phyloP scores from a whole-genome alignment of 2,888 invertebrate species.

The Liodrosophila aerea region DNA sequence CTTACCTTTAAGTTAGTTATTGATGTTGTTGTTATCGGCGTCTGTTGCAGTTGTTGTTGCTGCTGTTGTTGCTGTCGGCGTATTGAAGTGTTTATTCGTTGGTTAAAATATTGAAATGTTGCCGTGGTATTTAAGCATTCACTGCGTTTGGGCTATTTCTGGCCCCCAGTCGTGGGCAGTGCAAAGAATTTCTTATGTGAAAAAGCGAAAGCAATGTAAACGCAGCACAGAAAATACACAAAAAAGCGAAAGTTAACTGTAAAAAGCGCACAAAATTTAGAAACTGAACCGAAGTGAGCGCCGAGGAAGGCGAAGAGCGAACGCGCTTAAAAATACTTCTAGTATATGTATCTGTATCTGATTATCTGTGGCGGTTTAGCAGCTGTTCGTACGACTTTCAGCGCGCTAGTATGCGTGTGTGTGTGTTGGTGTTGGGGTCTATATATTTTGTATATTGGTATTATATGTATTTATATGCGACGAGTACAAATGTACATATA shows the following conservation, averaged over 20 bases:
- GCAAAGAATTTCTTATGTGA: slow-evolving; percentile 60
- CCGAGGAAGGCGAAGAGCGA: slow-evolving; percentile 28
- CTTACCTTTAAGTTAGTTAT: slow-evolving; percentile 52
- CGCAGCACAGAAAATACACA: slow-evolving; percentile 8
- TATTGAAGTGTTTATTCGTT: slow-evolving; percentile 28
- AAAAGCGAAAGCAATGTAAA: slow-evolving; percentile 66
- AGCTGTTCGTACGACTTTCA: slow-evolving; percentile 41
- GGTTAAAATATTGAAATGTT: slow-evolving; percentile 13
- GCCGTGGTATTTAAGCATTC: slow-evolving; percentile 21
- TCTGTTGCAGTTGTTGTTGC: slow-evolving; percentile 38
- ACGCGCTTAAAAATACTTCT: slow-evolving; percentile 70
- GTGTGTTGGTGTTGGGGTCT: slow-evolving; percentile 12
- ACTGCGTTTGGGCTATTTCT: slow-evolving; percentile 53
- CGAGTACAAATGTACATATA: slow-evolving; percentile 11
- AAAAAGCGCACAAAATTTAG: slow-evolving; percentile 46
- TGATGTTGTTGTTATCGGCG: slow-evolving; percentile 19
- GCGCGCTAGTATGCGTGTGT: slow-evolving; percentile 8
- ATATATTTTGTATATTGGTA: slow-evolving; percentile 9
- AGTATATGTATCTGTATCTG: slow-evolving; percentile 69
- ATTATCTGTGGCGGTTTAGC: slow-evolving; percentile 67
- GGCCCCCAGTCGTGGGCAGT: slow-evolving; percentile 53
- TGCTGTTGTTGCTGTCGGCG: slow-evolving; percentile 9
- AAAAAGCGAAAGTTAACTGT: slow-evolving; percentile 74
- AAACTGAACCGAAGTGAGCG: slow-evolving; percentile 41
- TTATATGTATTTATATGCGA: slow-evolving; percentile 13